phyloP scores from a whole-genome alignment of 1,140 invertebrate species.

The Zaprionus vittiger region DNA sequence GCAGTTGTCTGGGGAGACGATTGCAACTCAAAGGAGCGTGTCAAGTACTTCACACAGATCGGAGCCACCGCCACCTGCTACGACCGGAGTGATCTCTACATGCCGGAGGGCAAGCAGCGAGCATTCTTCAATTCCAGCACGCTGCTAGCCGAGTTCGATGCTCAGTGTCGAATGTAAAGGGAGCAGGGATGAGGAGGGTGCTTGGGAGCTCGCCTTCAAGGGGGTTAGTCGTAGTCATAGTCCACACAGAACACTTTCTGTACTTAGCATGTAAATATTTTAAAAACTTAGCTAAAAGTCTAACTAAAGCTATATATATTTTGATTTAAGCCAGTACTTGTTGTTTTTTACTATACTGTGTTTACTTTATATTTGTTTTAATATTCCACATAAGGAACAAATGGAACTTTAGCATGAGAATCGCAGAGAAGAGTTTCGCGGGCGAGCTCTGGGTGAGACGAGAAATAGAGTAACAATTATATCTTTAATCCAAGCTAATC shows the following conservation, averaged over 20 bases:
- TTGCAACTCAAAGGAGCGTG: constrained; percentile 93
- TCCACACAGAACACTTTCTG: constrained; percentile 2
- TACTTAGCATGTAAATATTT: constrained; percentile 42
- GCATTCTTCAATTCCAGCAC: constrained; percentile 76
- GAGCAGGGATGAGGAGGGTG: background rate
- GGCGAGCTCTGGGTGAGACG: constrained; percentile 24
- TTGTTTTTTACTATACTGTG: constrained; percentile 2
- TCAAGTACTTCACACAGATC: constrained; percentile 92
- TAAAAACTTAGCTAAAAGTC: constrained; percentile 6
- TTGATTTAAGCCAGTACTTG: constrained; percentile 8
- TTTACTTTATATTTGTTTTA: background rate
- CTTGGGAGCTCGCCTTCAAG: background rate
- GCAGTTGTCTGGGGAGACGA: constrained; percentile 98
- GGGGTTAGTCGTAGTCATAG: constrained; percentile 46
- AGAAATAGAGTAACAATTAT: background rate
- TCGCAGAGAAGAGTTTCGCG: constrained; percentile 20
- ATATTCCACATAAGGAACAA: background rate
- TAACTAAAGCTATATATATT: constrained; percentile 30
- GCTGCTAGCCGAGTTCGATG: constrained; percentile 72
- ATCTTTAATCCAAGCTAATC: background rate
- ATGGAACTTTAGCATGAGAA: background rate
- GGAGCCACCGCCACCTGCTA: constrained; percentile 97
- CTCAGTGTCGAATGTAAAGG: constrained; percentile 62
- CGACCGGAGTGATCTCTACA: constrained; percentile 91
- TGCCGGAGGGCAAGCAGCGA: constrained; percentile 64